Evolutionary conservation across 2,113 vertebrate species (phyloP), one percentile per base, ranked within the genome.

Genomic region (Hyperopisus bebe): DNA sequence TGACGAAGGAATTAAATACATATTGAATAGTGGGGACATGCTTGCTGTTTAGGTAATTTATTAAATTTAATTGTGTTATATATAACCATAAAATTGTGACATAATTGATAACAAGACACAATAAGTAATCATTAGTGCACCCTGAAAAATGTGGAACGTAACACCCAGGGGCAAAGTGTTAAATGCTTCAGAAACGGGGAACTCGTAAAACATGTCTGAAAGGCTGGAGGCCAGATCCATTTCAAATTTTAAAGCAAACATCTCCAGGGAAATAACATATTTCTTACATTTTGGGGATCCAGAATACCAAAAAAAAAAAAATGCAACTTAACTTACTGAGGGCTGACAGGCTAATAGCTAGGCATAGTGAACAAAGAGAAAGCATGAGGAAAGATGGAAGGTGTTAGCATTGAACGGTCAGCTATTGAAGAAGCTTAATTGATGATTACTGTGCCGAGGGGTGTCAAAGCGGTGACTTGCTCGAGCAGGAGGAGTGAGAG

Each of bases 391-490:
- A 87, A 89, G 90, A 89, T 91, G 21, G 90, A 88, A 91, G 92
- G 90, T 90, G 27, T 42, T 10, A 84, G 92, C 90, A 90, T 93
- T 92, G 91, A 93, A 93, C 90, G 92, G 92, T 85, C 15, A 92
- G 93, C 92, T 91, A 93, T 90, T 92, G 87, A 86, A 89, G 44
- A 35, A 88, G 55, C 89, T 92, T 94, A 93, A 94, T 94, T 94
- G 91, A 95, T 92, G 94, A 94, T 91, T 90, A 19, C 70, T 66
- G 90, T 94, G 94, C 92, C 92, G 91, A 94, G 94, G 93, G 94
- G 94, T 95, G 95, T 96, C 95, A 92, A 94, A 93, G 94, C 93
- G 92, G 94, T 95, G 95, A 94, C 94, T 95, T 95, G 94, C 94
- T 94, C 92, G 93, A 92, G 94, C 93, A 47, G 83, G 91, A 93